A percentile compares a stretch with the other conserved stretches of the same genome.
These are phyloP conservation scores for Megaptera novaeangliae DNA, from an alignment of 2,113 vertebrate genomes.

Conservation along the genomic window DNA sequence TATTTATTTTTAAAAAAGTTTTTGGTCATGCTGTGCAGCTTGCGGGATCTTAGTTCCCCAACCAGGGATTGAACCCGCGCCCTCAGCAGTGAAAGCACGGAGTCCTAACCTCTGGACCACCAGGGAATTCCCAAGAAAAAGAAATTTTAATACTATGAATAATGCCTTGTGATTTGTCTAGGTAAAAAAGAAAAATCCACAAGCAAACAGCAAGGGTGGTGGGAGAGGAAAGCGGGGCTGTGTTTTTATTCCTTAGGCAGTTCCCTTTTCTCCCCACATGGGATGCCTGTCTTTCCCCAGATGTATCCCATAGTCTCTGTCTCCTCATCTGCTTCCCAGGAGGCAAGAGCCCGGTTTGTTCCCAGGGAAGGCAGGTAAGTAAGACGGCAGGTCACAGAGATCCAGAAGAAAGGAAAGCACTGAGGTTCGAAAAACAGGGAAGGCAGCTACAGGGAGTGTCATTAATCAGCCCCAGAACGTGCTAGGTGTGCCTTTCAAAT, in stretches of 20 bases:
- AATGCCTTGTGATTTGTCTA: not conserved
- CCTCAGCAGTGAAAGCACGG: not conserved
- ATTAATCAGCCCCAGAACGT: not conserved
- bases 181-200: not conserved
- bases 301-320: not conserved
- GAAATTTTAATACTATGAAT: not conserved
- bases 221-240: not conserved
- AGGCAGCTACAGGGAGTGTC: accelerated
- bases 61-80: not conserved
- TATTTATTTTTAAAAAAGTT: no score
- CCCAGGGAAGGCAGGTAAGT: no score
- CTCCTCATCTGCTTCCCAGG: not conserved
- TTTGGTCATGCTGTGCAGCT: no score
- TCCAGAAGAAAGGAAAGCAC: not conserved
- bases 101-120: no score
- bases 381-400: not conserved
- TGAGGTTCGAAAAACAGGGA: no score
- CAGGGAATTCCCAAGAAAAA: not conserved
- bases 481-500: not conserved
- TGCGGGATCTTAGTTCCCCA: no score
- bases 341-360: not conserved
- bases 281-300: not conserved
- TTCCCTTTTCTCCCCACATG: not conserved
- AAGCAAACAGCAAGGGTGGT: not conserved
- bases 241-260: not conserved